Evolutionary conservation across 2,888 invertebrate species (phyloP).

Genomic region (Ditylenchus weischeri): DNA sequence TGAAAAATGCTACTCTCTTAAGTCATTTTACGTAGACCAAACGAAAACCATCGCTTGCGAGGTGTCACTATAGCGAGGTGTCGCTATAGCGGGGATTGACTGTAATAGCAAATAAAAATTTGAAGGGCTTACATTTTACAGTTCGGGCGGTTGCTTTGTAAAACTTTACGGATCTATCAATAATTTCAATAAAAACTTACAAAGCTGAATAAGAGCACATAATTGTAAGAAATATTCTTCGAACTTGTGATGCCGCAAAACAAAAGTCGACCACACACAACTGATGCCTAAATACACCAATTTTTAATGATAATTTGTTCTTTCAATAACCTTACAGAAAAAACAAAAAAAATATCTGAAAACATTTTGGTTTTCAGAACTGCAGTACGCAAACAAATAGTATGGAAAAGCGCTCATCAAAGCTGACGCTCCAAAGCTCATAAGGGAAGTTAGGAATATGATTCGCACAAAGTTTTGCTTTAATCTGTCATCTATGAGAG

Average conservation of each 20-base stretch:
- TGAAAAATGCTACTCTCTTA: no score
- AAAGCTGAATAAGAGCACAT: background rate
- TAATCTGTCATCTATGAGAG: background rate
- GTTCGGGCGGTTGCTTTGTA: no score
- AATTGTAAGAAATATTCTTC: background rate
- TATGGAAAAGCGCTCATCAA: slow-evolving; percentile 2
- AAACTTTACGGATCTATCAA: no score
- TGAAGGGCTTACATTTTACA: no score
- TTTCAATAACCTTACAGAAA: no score
- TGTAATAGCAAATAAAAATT: no score
- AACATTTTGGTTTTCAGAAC: no score
- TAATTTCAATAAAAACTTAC: background rate
- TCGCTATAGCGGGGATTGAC: no score
- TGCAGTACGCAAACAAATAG: slow-evolving; percentile 10
- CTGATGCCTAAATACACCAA: background rate
- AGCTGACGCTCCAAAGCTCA: slow-evolving; percentile 2
- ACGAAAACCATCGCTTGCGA: no score
- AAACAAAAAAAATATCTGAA: no score
- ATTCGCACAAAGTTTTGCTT: background rate
- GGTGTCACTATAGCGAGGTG: no score
- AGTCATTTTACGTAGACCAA: no score
- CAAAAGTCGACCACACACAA: background rate
- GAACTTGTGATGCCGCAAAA: background rate
- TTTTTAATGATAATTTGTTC: slow-evolving; percentile 1
- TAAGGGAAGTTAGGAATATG: slow-evolving; percentile 1